phyloP scores from a whole-genome alignment of 1,140 invertebrate species.

The Achatina immaculata region DNA sequence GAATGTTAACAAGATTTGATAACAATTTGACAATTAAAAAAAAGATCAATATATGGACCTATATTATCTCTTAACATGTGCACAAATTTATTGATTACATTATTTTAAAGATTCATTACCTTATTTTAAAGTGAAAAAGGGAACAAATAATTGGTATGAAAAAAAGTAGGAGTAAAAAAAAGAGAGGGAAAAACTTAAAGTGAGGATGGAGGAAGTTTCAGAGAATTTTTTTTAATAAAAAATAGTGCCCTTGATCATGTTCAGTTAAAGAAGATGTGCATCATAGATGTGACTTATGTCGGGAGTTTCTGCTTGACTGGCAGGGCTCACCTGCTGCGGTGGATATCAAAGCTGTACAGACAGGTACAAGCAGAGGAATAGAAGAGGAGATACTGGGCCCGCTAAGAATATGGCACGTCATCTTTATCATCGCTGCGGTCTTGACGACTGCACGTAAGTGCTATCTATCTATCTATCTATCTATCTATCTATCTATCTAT shows the following conservation, averaged over 20 bases:
- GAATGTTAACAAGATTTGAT: too few species aligned
- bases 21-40: too few species aligned
- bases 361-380: neutral
- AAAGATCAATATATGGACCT: too few species aligned
- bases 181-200: neutral
- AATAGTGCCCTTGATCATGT: neutral
- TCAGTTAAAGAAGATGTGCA: neutral
- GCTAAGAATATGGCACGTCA: conserved; percentile 40
- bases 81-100: too few species aligned
- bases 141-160: neutral
- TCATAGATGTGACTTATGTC: neutral
- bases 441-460: conserved; percentile 33
- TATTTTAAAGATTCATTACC: too few species aligned
- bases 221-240: neutral
- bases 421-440: conserved; percentile 31
- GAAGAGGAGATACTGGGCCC: conserved; percentile 39
- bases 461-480: neutral
- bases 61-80: too few species aligned
- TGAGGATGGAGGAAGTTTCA: neutral
- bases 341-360: neutral
- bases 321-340: neutral
- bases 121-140: too few species aligned
- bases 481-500: neutral
- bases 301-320: neutral
- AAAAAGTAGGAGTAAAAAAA: neutral